Conservation (phyloP, 1,140 invertebrate species). For the Aphidius gifuensis region DNA sequence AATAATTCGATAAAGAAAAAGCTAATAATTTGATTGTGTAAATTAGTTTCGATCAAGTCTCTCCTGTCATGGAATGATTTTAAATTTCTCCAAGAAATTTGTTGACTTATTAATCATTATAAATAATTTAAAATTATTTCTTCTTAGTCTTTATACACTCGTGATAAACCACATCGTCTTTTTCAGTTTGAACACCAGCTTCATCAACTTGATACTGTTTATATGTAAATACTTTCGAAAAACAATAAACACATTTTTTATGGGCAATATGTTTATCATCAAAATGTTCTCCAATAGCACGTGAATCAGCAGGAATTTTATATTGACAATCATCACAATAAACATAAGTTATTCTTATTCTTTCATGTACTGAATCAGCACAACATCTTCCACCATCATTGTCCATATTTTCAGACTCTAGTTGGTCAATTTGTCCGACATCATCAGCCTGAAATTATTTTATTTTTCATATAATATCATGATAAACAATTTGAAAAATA, state of each 20-base stretch:
- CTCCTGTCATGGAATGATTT: too few relatives aligned
- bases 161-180: constrained; percentile 34
- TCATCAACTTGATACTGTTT: constrained; percentile 27
- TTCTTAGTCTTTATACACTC: constrained; percentile 32
- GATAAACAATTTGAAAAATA: too few relatives aligned
- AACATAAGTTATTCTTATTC: constrained; percentile 34
- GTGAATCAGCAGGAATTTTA: constrained; percentile 30
- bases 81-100: too few relatives aligned
- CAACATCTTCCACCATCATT: constrained; percentile 30
- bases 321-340: constrained; percentile 41
- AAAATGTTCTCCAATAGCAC: constrained; percentile 44
- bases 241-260: constrained; percentile 39
- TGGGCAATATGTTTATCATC: constrained; percentile 37
- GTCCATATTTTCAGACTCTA: too few relatives aligned
- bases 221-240: constrained; percentile 45
- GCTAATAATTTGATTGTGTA: too few relatives aligned
- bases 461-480: too few relatives aligned
- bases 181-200: constrained; percentile 14
- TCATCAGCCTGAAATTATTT: too few relatives aligned
- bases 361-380: constrained; percentile 46
- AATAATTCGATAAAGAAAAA: constrained; percentile 6
- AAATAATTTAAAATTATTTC: too few relatives aligned
- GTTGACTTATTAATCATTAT: too few relatives aligned
- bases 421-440: too few relatives aligned
- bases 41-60: too few relatives aligned